phyloP scores from a whole-genome alignment of 1,140 invertebrate genomes.

The Physella acuta region DNA sequence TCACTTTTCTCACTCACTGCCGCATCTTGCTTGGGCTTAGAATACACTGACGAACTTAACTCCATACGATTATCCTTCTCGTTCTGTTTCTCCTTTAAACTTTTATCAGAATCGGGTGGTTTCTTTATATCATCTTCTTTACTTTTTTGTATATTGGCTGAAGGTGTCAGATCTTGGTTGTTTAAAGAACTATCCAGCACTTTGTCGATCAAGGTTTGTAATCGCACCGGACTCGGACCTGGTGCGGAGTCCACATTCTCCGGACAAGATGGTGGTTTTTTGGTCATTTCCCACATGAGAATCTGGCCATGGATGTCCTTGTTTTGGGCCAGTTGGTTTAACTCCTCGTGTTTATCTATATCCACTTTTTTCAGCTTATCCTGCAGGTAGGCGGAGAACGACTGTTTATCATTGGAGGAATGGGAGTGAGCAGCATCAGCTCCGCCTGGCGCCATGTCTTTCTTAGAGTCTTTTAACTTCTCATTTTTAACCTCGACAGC shows the following conservation, averaged over 20 bases:
- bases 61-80: neutral
- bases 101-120: neutral
- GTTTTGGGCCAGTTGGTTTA: neutral
- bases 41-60: neutral
- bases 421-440: neutral
- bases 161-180: neutral
- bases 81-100: neutral
- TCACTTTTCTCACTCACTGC: neutral
- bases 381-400: constrained; percentile 2
- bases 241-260: neutral
- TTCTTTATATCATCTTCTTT: constrained; percentile 13
- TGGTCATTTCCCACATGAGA: neutral
- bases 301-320: neutral
- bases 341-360: neutral
- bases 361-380: neutral
- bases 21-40: neutral
- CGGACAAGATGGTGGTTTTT: neutral
- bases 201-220: constrained; percentile 46
- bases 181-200: constrained; percentile 43
- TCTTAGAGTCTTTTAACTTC: neutral
- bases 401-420: neutral
- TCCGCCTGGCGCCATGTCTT: too few species aligned
- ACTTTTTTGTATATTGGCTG: neutral
- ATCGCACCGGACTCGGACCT: constrained; percentile 14
- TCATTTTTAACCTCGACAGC: neutral